A percentile compares a stretch with the other conserved stretches of the same genome.
phyloP scores from a whole-genome alignment of 2,888 invertebrate species.

The Ophion costatus region DNA sequence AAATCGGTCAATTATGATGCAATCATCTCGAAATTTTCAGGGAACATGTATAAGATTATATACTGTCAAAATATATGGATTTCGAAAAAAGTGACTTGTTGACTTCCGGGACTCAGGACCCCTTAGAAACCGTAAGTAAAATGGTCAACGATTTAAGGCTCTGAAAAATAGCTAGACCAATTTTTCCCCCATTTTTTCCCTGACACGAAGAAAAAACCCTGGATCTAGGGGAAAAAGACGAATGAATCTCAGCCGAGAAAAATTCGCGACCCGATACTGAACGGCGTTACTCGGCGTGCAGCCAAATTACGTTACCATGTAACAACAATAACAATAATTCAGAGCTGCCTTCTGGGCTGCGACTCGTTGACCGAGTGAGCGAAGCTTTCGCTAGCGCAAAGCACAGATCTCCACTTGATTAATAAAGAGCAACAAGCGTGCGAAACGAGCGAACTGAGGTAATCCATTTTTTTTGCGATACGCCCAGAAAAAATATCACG shows the following conservation, averaged over 20 bases:
- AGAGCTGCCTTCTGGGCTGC: neutral
- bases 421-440: constrained; percentile 37
- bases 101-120: too few relatives aligned
- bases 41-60: too few relatives aligned
- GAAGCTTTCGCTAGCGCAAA: neutral
- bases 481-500: constrained; percentile 22
- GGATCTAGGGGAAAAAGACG: neutral
- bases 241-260: neutral
- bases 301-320: constrained; percentile 3
- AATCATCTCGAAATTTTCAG: too few relatives aligned
- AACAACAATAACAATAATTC: constrained; percentile 50
- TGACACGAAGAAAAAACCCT: too few relatives aligned
- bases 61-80: too few relatives aligned
- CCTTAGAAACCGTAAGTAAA: too few relatives aligned
- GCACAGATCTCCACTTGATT: constrained; percentile 27
- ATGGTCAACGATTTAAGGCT: too few relatives aligned
- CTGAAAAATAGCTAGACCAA: too few relatives aligned
- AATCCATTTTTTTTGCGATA: constrained; percentile 34
- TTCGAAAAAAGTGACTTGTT: too few relatives aligned
- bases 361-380: constrained; percentile 18
- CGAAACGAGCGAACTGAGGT: constrained; percentile 36
- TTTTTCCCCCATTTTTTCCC: too few relatives aligned
- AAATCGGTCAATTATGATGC: too few relatives aligned
- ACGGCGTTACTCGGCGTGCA: neutral
- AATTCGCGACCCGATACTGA: constrained; percentile 21